A percentile compares a stretch with the other conserved stretches of the same genome.
Conservation (phyloP, 2,113 vertebrate genomes). For the Anarrhichthys ocellatus region DNA sequence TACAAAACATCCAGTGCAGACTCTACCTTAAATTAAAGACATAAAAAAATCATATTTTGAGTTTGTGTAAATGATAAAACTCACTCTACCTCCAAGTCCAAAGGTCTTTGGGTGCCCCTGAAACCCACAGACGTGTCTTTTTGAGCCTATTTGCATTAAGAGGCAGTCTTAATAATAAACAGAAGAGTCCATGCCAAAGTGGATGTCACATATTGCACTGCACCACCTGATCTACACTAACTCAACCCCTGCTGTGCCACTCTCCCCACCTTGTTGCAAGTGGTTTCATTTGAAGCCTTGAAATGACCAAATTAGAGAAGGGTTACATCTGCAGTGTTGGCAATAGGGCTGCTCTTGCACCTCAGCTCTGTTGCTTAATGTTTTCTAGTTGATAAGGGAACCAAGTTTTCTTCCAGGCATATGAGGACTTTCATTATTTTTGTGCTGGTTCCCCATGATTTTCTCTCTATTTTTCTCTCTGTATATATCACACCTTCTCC, state of each 20-base stretch:
- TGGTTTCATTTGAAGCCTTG: background rate
- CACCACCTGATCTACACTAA: constrained; percentile 24
- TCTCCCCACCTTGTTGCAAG: background rate
- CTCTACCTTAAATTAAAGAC: background rate
- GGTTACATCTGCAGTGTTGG: background rate
- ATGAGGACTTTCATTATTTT: background rate
- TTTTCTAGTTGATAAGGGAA: background rate
- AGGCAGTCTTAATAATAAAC: background rate
- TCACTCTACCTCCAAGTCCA: background rate
- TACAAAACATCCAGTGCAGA: background rate
- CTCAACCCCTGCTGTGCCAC: constrained; percentile 19
- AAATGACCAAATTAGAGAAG: background rate
- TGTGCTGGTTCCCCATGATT: background rate
- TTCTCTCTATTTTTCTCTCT: background rate
- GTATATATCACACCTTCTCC: background rate
- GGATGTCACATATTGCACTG: constrained; percentile 14
- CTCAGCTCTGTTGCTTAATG: background rate
- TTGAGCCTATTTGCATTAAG: constrained; percentile 18
- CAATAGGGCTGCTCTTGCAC: background rate
- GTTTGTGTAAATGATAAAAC: background rate
- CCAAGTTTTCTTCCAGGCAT: background rate
- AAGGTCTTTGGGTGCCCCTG: constrained; percentile 1
- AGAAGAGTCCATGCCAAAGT: constrained; percentile 15
- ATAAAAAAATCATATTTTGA: background rate
- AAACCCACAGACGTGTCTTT: background rate